A percentile compares a stretch with the other conserved stretches of the same genome.
These are phyloP conservation scores for Anthopleura sola DNA, from an alignment of 64 coral and sea anemone species.

Conservation along the genomic window DNA sequence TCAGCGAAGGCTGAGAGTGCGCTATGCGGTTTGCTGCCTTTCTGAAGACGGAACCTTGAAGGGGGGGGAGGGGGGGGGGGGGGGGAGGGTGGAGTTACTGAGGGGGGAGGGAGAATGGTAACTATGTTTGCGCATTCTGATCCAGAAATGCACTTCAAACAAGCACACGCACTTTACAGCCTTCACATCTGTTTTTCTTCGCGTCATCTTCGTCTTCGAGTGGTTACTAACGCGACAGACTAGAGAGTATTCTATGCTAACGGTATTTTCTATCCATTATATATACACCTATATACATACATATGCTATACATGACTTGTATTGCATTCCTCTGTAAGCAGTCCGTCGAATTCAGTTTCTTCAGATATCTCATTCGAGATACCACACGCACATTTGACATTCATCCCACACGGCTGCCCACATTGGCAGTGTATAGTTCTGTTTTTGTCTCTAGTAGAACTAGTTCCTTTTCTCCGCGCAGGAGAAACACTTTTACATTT, in stretches of 20 bases:
- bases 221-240: not conserved
- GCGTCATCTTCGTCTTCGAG: not conserved
- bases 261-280: not conserved
- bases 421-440: not conserved
- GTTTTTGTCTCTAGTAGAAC: not conserved
- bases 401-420: constrained; percentile 2
- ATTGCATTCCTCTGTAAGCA: not conserved
- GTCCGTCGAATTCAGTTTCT: constrained; percentile 13
- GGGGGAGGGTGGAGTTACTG: too few relatives aligned
- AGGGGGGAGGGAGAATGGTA: too few relatives aligned
- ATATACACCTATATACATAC: constrained; percentile 13
- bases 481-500: constrained; percentile 39
- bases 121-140: too few relatives aligned
- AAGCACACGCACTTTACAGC: too few relatives aligned
- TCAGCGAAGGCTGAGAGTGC: not conserved
- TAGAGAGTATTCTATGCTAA: not conserved
- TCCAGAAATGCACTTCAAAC: too few relatives aligned
- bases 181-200: not conserved
- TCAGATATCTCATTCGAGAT: constrained; percentile 10
- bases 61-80: not conserved
- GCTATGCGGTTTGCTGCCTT: not conserved
- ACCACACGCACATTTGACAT: not conserved
- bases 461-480: constrained; percentile 6
- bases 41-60: not conserved
- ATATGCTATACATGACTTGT: constrained; percentile 19